Base-by-base conservation (phyloP, 2,113 vertebrate species). In the Cinclus cinclus region DNA sequence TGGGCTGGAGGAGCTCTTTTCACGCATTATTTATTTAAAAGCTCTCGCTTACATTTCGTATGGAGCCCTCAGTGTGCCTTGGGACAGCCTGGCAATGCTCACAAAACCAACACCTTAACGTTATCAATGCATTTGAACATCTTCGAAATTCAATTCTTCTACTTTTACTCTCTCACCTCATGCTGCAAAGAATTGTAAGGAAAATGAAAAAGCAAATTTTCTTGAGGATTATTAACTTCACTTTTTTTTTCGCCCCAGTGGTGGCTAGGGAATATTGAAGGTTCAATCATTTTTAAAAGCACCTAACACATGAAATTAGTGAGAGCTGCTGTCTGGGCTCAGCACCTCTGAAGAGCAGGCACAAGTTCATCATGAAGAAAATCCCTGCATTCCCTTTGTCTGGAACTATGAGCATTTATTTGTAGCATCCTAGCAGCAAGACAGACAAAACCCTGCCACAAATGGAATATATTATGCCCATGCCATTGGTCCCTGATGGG, bases 211-310 rank as follows among this genome's bases (percentile, higher is more conserved):
- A 67, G 56, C 11, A 44, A 14, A 58, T 90, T 60, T 90, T 47
- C 64, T 55, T 56, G 41, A 81, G 24, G 47, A 74, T 53, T 73
- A 53, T 35, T 77, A 33, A 46, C 5, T 56, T 42, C 49, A 41
- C 28, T 9, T 24, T 10, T 11, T 11, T 15, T 11, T 15, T 14
- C 2, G 0, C 23, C 7, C 18, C 2, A 21, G 10, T 52, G 46
- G 35, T 31, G n/a, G 13, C 1, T 60, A n/a, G n/a, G 56, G 23
- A 75, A 53, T 27, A 73, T 0, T n/a, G 60, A 63, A 64, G 18
- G 33, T 10, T 24, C 49, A 35, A 18, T 50, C 20, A 39, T 50
- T 78, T 68, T 73, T 41, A 58, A 79, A 64, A 88, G 25, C n/a
- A 56, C 11, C 3, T 49, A 84, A 80, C 23, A n/a, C 14, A 47